These are phyloP conservation scores for Spondyliosoma cantharus DNA, from an alignment of 2,797 vertebrate genomes.

Conservation along the genomic window DNA sequence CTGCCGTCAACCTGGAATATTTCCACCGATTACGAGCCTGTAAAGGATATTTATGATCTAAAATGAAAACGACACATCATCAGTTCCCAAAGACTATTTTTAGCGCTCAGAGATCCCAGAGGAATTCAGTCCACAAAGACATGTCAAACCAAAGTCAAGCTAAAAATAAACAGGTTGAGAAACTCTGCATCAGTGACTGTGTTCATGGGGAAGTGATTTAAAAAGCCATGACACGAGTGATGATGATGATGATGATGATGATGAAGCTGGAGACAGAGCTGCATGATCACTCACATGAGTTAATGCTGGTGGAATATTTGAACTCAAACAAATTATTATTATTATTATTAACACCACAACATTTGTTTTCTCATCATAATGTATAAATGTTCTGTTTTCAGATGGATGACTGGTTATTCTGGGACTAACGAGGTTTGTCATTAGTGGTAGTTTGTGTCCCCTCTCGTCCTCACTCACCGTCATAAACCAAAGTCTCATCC, in stretches of 20 bases:
- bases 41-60: background rate
- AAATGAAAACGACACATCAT: background rate
- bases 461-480: slow-evolving; percentile 19
- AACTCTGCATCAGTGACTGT: slow-evolving; percentile 23
- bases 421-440: slow-evolving; percentile 17
- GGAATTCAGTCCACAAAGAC: background rate
- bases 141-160: background rate
- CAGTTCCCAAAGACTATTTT: slow-evolving; percentile 25
- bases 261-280: slow-evolving; percentile 46
- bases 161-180: slow-evolving; percentile 33
- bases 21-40: background rate
- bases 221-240: slow-evolving; percentile 32
- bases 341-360: background rate
- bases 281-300: slow-evolving; percentile 54
- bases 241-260: slow-evolving; percentile 34
- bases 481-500: slow-evolving; percentile 56
- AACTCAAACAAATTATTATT: slow-evolving; percentile 38
- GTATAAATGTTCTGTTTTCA: background rate
- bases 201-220: slow-evolving; percentile 7
- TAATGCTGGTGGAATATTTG: slow-evolving; percentile 40
- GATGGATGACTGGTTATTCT: slow-evolving; percentile 13
- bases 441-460: slow-evolving; percentile 29
- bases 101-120: background rate
- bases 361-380: slow-evolving; percentile 2
- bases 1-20: too few species aligned